Evolutionary conservation across 2,113 vertebrate species (phyloP), one percentile per base, ranked within the genome.

Genomic region (Lagopus leucura): DNA sequence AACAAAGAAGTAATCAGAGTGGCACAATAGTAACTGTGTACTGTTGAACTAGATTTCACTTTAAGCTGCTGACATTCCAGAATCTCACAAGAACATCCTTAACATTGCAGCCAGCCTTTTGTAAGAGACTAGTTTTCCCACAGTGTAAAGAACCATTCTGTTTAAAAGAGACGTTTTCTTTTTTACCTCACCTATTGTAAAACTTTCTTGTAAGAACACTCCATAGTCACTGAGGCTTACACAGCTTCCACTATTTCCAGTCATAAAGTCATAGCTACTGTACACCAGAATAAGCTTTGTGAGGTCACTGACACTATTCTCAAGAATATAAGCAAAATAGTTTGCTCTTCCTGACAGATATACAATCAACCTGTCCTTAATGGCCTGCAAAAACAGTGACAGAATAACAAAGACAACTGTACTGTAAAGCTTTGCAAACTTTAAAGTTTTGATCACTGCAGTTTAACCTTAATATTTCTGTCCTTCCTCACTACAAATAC

Each of bases 191-290:
- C 6, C 11, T 28, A 34, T 36, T 60, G 8, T 45, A 72, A 85
- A 79, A 43, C 9, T 5, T 34, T 22, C 54, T 60, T 9, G 4
- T n/a, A 79, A 63, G 12, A 82, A 22, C 7, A 58, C 4, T 71
- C 30, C 8, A 5, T 21, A 81, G 42, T 50, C 24, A 64, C 21
- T 17, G 7, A 61, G 10, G 5, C 16, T 73, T 65, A 82, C 38
- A 34, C 0, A n/a, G 3, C 14, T 1, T 57, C 28, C 32, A 6
- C 7, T 34, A 25, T 3, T 18, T 43, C 70, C 9, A 42, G 6
- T 69, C 54, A 63, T 8, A 63, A 84, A 92, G 50, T 13, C 11
- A 21, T 5, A 2, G 81, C 36, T 38, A 40, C n/a, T 27, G 13
- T 87, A 15, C 36, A 82, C 9, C 17, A 40, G 14, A 74, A 75